Evolutionary conservation across 35 echinoderm and acorn worm genomes (phyloP).

Genomic region (Strongylocentrotus purpuratus): DNA sequence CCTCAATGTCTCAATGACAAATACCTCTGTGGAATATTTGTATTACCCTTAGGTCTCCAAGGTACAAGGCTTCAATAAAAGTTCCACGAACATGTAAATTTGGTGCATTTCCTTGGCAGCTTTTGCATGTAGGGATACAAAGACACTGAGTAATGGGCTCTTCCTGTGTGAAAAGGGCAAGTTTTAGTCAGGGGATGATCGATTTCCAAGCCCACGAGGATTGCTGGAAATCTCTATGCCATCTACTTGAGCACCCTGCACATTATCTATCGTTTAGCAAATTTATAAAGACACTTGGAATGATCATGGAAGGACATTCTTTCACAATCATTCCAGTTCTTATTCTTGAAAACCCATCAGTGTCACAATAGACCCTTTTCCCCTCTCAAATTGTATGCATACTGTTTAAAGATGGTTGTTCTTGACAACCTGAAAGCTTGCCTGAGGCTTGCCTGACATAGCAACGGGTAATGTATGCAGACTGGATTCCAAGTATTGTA

Average conservation of each 20-base stretch:
- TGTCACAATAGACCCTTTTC: too few relatives aligned
- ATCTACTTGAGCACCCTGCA: background rate
- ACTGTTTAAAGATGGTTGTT: too few relatives aligned
- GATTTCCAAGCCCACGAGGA: background rate
- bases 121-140: background rate
- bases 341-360: too few relatives aligned
- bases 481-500: too few relatives aligned
- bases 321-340: too few relatives aligned
- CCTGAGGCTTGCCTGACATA: too few relatives aligned
- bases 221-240: background rate
- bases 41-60: background rate
- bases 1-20: background rate
- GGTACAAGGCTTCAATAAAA: background rate
- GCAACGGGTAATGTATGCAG: too few relatives aligned
- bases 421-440: too few relatives aligned
- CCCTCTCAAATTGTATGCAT: too few relatives aligned
- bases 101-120: background rate
- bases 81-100: background rate
- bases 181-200: background rate
- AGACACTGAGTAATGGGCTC: background rate
- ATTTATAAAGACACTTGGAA: background rate
- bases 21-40: background rate
- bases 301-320: too few relatives aligned
- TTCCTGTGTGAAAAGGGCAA: constrained; percentile 16
- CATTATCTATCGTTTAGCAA: background rate